Evolutionary conservation across 2,113 vertebrate species (phyloP), one percentile per base, ranked within the genome.

Genomic region (Lota lota): DNA sequence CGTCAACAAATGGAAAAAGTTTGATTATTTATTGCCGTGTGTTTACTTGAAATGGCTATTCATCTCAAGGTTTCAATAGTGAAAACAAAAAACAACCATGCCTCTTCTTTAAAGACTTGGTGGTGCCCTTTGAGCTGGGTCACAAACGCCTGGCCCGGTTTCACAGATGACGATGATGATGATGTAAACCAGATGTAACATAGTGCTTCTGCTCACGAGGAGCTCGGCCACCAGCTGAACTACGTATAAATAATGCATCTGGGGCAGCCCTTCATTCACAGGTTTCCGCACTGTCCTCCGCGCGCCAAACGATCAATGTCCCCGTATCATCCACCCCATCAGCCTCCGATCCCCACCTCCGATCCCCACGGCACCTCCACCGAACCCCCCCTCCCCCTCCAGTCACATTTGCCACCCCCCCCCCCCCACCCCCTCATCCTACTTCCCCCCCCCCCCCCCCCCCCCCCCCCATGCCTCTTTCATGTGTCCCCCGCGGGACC

Each of bases 251-350:
- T 73, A 77, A 85, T 84, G 69, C 75, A 63, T 85, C 81, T 84
- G 79, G 74, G 78, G 85, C 83, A 84, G 80, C 73, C 40, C 67
- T 73, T 20, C 60, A 65, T 79, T 81, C 73, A 24, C 82, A 82
- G 79, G 85, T 86, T 83, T 59, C 40, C 40, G 40, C 72, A 79
- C 69, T 80, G 74, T 79, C 79, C 81, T 75, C 83, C 54, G 68
- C 68, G 75, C 80, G 71, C 84, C 80, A 84, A 79, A 83, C 83
- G 88, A 87, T 87, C 85, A 86, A 85, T 86, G 87, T 89, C 85
- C 85, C 84, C 83, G 83, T 71, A 85, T 87, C 87, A 87, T 86
- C 85, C 81, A 47, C 6, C 83, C 75, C 68, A 79, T 72, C 81
- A 69, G 77, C 78, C 79, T 82, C 75, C 78, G 82, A 80, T 76